Percentiles rank a stretch among this genome's conserved stretches.
These are phyloP conservation scores for Scopus umbretta DNA, from an alignment of 2,113 vertebrate species.

Conservation along the genomic window DNA sequence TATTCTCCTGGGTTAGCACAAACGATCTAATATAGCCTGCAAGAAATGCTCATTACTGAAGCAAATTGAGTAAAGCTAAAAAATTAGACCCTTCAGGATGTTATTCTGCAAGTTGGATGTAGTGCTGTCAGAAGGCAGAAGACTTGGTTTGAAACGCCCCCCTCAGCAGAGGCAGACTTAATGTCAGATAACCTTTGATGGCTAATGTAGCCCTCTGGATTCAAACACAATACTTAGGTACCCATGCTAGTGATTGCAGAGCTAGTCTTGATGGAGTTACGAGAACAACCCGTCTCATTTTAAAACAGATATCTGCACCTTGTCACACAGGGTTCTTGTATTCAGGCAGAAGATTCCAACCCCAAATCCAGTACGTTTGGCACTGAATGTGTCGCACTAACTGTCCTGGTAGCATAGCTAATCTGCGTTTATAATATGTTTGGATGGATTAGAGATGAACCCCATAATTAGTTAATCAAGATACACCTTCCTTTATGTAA, in stretches of 20 bases:
- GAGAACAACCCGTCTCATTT: not conserved
- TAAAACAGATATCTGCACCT: not conserved
- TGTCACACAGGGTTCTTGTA: not conserved
- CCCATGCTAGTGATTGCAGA: not conserved
- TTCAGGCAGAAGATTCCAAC: not conserved
- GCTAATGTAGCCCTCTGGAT: not conserved
- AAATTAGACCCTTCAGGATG: not conserved
- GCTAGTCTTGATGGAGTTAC: not conserved
- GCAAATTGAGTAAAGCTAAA: conserved; percentile 31
- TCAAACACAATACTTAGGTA: rapidly evolving
- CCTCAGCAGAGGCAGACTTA: not conserved
- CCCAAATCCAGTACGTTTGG: not conserved
- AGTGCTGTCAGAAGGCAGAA: not conserved
- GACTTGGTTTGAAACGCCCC: not conserved
- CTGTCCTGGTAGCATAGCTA: not conserved
- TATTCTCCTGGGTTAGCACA: conserved; percentile 22
- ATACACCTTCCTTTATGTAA: not conserved
- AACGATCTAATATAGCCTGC: not conserved
- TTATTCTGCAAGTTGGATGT: not conserved
- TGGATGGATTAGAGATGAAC: not conserved
- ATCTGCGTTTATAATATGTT: not conserved
- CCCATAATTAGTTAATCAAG: not conserved
- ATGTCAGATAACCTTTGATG: not conserved
- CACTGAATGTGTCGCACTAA: not conserved
- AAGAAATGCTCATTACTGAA: conserved; percentile 36